These are phyloP conservation scores for Hylia prasina DNA, from an alignment of 2,113 vertebrate species.

Conservation along the genomic window DNA sequence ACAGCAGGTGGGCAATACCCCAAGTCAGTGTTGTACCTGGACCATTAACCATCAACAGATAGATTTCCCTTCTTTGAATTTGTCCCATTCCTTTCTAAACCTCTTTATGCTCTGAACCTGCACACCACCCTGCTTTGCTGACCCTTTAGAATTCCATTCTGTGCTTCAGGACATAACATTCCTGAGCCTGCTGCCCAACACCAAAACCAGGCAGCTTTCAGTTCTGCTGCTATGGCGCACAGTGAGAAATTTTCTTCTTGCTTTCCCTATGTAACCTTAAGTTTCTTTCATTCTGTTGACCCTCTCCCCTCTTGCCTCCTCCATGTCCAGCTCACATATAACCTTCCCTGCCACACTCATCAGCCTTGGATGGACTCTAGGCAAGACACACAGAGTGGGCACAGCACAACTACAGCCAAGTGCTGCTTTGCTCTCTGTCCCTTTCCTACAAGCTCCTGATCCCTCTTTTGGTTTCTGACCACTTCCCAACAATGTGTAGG, in stretches of 20 bases:
- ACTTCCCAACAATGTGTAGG: accelerated
- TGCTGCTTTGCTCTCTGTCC: background rate
- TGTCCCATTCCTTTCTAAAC: background rate
- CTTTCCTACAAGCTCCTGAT: background rate
- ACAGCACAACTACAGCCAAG: background rate
- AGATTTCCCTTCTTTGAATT: background rate
- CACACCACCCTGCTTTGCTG: background rate
- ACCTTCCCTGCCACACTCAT: background rate
- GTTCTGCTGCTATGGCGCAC: background rate
- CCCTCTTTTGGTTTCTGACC: background rate
- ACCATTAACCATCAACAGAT: background rate
- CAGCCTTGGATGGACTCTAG: background rate
- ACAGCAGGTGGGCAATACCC: background rate
- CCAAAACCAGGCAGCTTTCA: background rate
- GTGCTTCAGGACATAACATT: background rate
- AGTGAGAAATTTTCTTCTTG: background rate
- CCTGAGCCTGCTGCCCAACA: background rate
- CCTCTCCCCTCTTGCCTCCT: background rate
- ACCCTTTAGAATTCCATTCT: background rate
- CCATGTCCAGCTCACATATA: background rate
- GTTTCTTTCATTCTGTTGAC: background rate
- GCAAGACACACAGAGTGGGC: accelerated
- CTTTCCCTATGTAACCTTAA: background rate
- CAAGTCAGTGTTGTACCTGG: background rate
- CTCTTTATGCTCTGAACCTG: background rate